Base-by-base conservation (phyloP, 1,140 invertebrate genomes). In the Apis dorsata region DNA sequence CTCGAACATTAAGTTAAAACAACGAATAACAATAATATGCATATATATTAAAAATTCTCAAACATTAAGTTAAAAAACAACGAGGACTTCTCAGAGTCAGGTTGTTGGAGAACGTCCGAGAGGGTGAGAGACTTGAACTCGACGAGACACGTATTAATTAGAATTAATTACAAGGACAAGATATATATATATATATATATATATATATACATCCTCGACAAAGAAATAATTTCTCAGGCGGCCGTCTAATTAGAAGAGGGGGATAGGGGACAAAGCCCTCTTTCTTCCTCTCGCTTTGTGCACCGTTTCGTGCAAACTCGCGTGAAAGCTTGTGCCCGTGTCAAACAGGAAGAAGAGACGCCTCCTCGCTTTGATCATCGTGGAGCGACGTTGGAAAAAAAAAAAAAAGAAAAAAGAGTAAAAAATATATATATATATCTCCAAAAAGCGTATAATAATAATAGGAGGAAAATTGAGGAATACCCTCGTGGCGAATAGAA, bases 101-200 rank as follows among this genome's bases (percentile, higher is more conserved):
- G 28, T 28, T 2, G 28, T 28, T 34, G 34, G 34, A 34, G 4
- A 34, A 34, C 34, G 2, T 28, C 24, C 24, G 24, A 24, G 24
- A 24, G 24, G 24, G 24, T 24, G 34, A 34, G 34, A 34, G 34
- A 34, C 2, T 34, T 34, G 34, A 34, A 34, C 34, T 34, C 34
- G 34, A 34, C 34, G 79, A 49, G 70, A 55, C 49, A n/a, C 28
- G 49, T 44, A 65, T 81, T 66, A 75, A 75, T 75, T 66, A 75
- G 49, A 79, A 79, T 79, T 72, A 79, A 79, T 79, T 72, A 60
- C 57, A 62, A 72, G 24, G 68, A 71, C 66, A 55, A 79, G 55
- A 62, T 5, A 17, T 24, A 49, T 44, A 44, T 7, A 44, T 44
- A 44, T 7, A 44, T n/a, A 62, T 5, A 17, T 24, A 49, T 44